Percentiles rank a stretch among this genome's conserved stretches.
Evolutionary conservation across 2,888 invertebrate species (phyloP).

Genomic region (Caenorhabditis macrosperma): DNA sequence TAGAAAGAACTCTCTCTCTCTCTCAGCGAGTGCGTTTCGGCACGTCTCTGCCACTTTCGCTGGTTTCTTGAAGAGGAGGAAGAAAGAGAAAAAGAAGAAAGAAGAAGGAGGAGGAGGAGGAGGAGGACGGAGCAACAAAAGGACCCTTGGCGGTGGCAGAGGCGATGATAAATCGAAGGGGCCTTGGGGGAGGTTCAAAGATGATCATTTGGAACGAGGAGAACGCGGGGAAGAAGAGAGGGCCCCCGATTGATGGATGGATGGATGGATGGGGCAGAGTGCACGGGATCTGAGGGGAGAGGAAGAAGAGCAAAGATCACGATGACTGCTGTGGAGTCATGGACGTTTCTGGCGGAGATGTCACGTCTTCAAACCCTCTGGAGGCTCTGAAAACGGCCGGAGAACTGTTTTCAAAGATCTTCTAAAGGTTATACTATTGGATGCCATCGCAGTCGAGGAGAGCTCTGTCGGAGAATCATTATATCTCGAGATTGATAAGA

Average conservation of each 20-base stretch:
- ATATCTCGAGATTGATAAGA: no score
- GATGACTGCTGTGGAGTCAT: background rate
- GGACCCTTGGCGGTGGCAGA: conserved; percentile 19
- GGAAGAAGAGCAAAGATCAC: conserved; percentile 23
- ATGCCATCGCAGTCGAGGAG: no score
- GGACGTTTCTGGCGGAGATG: no score
- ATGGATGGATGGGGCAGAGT: background rate
- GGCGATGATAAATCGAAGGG: conserved; percentile 35
- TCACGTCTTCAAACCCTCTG: no score
- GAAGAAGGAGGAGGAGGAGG: no score
- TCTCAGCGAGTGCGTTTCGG: background rate
- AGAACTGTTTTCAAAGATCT: no score
- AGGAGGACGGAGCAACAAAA: no score
- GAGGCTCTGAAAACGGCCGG: no score
- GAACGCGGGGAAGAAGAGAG: conserved; percentile 18
- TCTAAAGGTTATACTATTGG: no score
- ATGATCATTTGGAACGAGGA: conserved; percentile 8
- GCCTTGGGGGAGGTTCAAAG: conserved; percentile 6
- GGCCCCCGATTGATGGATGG: background rate
- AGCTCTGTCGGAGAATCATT: no score
- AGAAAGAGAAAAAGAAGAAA: conserved; percentile 7
- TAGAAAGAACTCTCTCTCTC: background rate
- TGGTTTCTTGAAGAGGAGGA: no score
- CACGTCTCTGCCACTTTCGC: background rate
- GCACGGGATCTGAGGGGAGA: background rate